Conservation (phyloP, 1,140 invertebrate species). For the Phenacoccus solenopsis region DNA sequence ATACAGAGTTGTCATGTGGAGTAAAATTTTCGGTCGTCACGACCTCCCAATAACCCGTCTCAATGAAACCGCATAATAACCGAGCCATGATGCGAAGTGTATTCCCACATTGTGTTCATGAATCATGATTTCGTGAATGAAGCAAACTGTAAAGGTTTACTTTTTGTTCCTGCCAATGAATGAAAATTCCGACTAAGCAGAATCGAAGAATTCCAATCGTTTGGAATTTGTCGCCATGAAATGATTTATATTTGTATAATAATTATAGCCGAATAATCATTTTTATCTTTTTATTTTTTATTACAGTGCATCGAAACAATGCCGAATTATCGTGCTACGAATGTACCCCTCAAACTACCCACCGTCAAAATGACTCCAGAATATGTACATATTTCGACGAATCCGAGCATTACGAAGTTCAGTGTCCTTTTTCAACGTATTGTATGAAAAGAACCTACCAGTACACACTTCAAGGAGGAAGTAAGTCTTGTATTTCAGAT, state of each 20-base stretch:
- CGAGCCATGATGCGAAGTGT: too few species aligned
- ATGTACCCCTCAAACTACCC: slow-evolving; percentile 41
- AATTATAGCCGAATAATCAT: background rate
- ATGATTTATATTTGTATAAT: too few species aligned
- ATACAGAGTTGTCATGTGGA: background rate
- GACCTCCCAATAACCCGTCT: background rate
- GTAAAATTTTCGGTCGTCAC: background rate
- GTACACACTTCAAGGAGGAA: slow-evolving; percentile 44
- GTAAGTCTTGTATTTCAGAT: slow-evolving; percentile 39
- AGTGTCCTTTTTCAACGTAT: slow-evolving; percentile 65
- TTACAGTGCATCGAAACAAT: slow-evolving; percentile 7
- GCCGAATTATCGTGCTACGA: slow-evolving; percentile 43
- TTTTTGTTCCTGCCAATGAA: too few species aligned
- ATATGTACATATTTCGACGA: slow-evolving; percentile 58
- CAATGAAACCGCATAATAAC: too few species aligned
- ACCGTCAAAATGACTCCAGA: slow-evolving; percentile 38
- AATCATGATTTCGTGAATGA: too few species aligned
- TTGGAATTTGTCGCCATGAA: background rate
- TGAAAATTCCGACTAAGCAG: background rate
- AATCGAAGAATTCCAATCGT: too few species aligned
- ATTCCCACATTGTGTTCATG: too few species aligned
- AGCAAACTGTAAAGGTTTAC: too few species aligned
- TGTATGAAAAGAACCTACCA: slow-evolving; percentile 59
- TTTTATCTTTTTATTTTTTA: slow-evolving; percentile 18
- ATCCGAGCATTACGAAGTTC: slow-evolving; percentile 47